Percentiles rank a stretch among this genome's conserved stretches.
phyloP scores from a whole-genome alignment of 2,113 vertebrate species.

The Okapia johnstoni region DNA sequence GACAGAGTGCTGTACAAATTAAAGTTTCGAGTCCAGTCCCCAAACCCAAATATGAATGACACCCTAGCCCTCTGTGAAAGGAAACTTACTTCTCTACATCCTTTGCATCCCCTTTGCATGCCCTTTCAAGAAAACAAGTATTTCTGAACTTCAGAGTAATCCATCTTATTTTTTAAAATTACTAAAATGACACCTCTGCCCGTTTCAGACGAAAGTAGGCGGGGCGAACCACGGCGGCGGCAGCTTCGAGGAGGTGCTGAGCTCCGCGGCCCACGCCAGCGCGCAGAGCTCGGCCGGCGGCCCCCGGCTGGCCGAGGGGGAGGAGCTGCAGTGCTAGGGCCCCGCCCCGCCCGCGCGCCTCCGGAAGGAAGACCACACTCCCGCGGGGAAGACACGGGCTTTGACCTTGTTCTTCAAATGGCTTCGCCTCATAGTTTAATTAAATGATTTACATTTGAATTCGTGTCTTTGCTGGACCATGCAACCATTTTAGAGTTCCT shows the following conservation, averaged over 20 bases:
- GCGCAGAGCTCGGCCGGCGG: constrained; percentile 86
- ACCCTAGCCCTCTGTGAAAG: not conserved
- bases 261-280: constrained; percentile 92
- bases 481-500: not conserved
- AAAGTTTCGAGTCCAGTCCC: not conserved
- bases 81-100: not conserved
- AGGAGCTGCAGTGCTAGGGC: constrained; percentile 85
- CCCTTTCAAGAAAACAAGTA: not conserved
- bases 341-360: not conserved
- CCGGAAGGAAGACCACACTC: not conserved
- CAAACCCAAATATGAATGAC: not conserved
- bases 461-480: not conserved
- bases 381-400: not conserved
- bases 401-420: not conserved
- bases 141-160: not conserved
- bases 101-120: not conserved
- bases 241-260: constrained; percentile 97
- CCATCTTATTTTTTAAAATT: not conserved
- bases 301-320: constrained; percentile 74
- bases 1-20: not conserved
- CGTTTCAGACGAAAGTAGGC: constrained; percentile 92
- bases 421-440: not conserved
- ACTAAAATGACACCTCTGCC: not conserved
- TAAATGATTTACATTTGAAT: not conserved
- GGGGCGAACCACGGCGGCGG: constrained; percentile 80